phyloP scores from a whole-genome alignment of 2,797 vertebrate genomes.

The Kryptopterus vitreolus region DNA sequence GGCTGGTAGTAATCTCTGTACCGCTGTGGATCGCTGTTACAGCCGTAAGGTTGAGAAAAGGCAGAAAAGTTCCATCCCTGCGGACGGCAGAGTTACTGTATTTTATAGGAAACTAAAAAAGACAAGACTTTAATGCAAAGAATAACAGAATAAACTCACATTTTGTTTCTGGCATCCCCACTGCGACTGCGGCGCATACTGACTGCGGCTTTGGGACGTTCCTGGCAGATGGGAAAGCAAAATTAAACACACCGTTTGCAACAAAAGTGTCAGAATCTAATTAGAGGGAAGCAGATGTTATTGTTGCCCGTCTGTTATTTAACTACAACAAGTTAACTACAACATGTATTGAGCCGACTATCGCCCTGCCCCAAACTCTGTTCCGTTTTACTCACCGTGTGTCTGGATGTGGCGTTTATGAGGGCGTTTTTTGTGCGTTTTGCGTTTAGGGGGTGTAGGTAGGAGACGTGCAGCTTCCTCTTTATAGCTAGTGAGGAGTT shows the following conservation, averaged over 20 bases:
- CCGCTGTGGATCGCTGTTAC: constrained; percentile 72
- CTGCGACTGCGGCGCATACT: constrained; percentile 50
- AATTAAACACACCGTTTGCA: background rate
- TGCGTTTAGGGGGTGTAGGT: constrained; percentile 77
- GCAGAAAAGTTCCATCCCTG: constrained; percentile 27
- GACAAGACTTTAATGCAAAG: background rate
- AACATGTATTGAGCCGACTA: too few species aligned
- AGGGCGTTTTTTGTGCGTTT: constrained; percentile 68
- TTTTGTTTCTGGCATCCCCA: constrained; percentile 39
- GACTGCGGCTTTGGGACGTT: constrained; percentile 66
- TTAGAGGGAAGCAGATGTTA: background rate
- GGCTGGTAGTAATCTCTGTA: constrained; percentile 76
- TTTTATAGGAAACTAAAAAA: background rate
- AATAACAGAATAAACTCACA: constrained; percentile 25
- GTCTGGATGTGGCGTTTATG: constrained; percentile 63
- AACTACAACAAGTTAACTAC: constrained; percentile 3
- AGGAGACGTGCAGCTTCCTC: constrained; percentile 80
- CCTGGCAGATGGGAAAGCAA: constrained; percentile 64
- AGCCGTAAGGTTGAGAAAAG: constrained; percentile 66
- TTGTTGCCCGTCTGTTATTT: background rate
- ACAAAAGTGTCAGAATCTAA: background rate
- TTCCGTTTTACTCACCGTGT: constrained; percentile 5
- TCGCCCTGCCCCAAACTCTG: background rate
- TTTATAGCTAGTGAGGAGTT: constrained; percentile 79
- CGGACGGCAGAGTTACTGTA: constrained; percentile 51